Evolutionary conservation across 2,888 invertebrate genomes (phyloP).

Genomic region (Epinotia brunnichana): DNA sequence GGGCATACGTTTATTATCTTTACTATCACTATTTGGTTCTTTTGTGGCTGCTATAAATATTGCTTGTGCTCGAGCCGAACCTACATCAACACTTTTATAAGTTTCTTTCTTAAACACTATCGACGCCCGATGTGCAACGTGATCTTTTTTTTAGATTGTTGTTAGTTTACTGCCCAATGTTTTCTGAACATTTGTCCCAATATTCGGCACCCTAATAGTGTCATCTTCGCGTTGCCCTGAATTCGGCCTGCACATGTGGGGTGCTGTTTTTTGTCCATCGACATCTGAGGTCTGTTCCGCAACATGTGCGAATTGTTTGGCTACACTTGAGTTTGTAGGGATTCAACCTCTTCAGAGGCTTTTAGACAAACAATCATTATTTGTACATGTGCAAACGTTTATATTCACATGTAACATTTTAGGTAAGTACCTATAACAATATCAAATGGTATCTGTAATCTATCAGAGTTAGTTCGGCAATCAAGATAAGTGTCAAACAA

Average conservation of each 20-base stretch:
- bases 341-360: conserved; percentile 51
- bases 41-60: conserved; percentile 46
- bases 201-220: conserved; percentile 36
- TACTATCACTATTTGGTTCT: conserved; percentile 51
- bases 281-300: conserved; percentile 68
- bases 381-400: conserved; percentile 29
- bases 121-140: not conserved
- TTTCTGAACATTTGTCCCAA: conserved; percentile 13
- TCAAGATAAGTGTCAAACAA: conserved; percentile 37
- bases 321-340: conserved; percentile 59
- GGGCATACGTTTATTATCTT: conserved; percentile 59
- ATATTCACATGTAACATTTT: conserved; percentile 8
- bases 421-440: not conserved
- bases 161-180: not conserved
- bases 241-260: conserved; percentile 71
- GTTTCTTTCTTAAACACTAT: conserved; percentile 9
- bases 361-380: conserved; percentile 35
- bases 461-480: conserved; percentile 31
- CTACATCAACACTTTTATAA: conserved; percentile 29
- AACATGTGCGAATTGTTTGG: conserved; percentile 76
- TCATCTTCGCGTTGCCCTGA: conserved; percentile 60
- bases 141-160: not conserved
- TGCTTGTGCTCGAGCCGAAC: conserved; percentile 24
- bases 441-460: not conserved
- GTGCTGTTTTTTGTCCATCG: conserved; percentile 76